Evolutionary conservation across 2,797 vertebrate genomes (phyloP).

Genomic region (Valencia hispanica): DNA sequence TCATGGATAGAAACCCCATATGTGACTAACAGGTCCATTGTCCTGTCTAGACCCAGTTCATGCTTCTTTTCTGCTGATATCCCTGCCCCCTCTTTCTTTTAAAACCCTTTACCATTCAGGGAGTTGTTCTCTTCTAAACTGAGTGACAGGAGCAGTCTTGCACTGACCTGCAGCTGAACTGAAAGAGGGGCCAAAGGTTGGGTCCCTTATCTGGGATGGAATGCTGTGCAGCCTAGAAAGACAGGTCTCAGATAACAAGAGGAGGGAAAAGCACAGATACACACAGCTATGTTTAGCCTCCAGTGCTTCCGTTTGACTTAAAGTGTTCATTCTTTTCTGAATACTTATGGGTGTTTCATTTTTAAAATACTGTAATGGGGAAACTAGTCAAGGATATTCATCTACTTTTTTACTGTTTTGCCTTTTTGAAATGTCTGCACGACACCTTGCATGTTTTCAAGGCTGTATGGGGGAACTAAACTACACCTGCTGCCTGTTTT

Average conservation of each 20-base stretch:
- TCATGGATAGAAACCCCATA: slow-evolving; percentile 46
- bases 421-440: not conserved
- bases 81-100: slow-evolving; percentile 43
- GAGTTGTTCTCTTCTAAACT: slow-evolving; percentile 38
- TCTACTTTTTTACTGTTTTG: not conserved
- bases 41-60: slow-evolving; percentile 57
- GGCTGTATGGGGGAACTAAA: not conserved
- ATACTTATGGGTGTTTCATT: not conserved
- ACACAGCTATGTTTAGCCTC: not conserved
- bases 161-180: slow-evolving; percentile 72
- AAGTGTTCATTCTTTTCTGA: not conserved
- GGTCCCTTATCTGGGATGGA: slow-evolving; percentile 68
- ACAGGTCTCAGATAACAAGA: slow-evolving; percentile 45
- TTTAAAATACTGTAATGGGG: not conserved
- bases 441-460: not conserved
- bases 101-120: slow-evolving; percentile 31
- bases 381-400: not conserved
- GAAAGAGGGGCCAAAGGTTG: slow-evolving; percentile 58
- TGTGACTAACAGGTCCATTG: slow-evolving; percentile 61
- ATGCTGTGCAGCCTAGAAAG: slow-evolving; percentile 55
- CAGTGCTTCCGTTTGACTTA: not conserved
- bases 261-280: slow-evolving; percentile 1
- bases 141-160: slow-evolving; percentile 73
- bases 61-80: slow-evolving; percentile 43
- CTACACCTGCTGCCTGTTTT: not conserved